Percentiles rank a stretch among this genome's conserved stretches.
Evolutionary conservation across 2,113 vertebrate genomes (phyloP).

Genomic region (Ameiurus melas): DNA sequence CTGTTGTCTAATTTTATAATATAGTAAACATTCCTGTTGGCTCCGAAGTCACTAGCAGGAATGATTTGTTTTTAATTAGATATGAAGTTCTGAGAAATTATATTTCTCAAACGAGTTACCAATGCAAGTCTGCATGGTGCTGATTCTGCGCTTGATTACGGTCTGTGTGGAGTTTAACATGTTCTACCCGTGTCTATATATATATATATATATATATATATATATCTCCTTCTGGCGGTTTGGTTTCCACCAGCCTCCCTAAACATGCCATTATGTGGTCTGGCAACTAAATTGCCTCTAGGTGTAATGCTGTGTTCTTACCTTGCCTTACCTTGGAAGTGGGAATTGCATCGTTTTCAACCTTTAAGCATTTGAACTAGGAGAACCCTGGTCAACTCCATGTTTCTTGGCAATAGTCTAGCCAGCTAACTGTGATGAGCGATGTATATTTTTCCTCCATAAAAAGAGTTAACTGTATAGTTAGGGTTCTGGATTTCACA

Average conservation of each 20-base stretch:
- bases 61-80: not conserved
- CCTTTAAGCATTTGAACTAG: not conserved
- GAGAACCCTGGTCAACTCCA: not conserved
- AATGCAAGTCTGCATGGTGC: not conserved
- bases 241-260: not conserved
- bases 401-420: not conserved
- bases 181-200: not conserved
- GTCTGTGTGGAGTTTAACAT: not conserved
- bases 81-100: not conserved
- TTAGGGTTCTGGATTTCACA: not conserved
- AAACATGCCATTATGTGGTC: not conserved
- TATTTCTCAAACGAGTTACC: not conserved
- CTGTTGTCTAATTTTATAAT: not conserved
- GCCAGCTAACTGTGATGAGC: too few relatives aligned
- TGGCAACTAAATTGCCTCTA: not conserved
- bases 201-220: not conserved
- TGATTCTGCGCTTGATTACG: not conserved
- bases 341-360: not conserved
- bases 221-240: not conserved
- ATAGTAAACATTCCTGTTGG: not conserved
- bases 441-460: not conserved
- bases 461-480: not conserved
- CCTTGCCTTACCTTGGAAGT: not conserved
- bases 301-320: not conserved
- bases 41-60: not conserved